These are phyloP conservation scores for Xiphophorus birchmanni DNA, from an alignment of 2,797 vertebrate genomes.

Conservation along the genomic window DNA sequence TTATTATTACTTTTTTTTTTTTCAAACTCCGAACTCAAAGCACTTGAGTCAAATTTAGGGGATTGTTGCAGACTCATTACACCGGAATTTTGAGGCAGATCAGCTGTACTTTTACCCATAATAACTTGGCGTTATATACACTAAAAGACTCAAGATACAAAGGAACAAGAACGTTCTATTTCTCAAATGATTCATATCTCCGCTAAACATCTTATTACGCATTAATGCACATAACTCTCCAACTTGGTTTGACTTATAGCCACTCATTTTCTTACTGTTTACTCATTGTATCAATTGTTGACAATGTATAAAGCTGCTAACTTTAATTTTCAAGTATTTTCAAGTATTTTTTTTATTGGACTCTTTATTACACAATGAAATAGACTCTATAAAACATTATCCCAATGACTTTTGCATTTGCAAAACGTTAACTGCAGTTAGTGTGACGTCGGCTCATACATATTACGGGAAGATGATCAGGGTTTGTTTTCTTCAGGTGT, in stretches of 20 bases:
- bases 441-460: no score
- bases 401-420: neutral
- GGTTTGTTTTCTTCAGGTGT: neutral
- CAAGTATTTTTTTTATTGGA: neutral
- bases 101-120: constrained; percentile 3
- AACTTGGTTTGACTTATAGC: neutral
- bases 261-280: no score
- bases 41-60: constrained; percentile 26
- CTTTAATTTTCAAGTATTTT: neutral
- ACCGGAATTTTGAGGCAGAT: constrained; percentile 29
- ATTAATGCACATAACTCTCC: neutral
- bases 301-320: neutral
- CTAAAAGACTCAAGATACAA: neutral
- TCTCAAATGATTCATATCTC: neutral
- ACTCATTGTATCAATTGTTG: neutral
- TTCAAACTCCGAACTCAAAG: constrained; percentile 26
- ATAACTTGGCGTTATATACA: neutral
- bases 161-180: neutral
- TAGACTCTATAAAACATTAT: neutral
- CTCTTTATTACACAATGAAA: neutral
- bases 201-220: neutral
- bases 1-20: neutral
- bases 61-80: constrained; percentile 22
- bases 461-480: neutral
- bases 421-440: neutral